Base-by-base conservation (phyloP, 2,888 invertebrate genomes). In the Ethmia dodecea region DNA sequence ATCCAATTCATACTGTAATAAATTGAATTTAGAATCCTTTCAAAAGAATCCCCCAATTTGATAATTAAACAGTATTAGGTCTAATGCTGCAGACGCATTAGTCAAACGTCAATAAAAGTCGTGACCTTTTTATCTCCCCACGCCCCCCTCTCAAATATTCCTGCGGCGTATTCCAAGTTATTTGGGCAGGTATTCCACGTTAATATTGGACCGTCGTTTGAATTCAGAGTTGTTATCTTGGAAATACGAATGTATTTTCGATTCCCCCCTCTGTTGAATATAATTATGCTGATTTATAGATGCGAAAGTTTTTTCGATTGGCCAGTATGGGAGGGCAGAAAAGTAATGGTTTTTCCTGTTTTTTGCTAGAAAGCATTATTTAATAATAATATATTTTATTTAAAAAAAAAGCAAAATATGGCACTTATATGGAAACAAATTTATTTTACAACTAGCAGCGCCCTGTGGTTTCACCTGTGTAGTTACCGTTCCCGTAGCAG, bases 101-200 rank as follows among this genome's bases (percentile, higher is more conserved):
- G 49, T 53, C 51, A 47, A 45, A 47, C 47, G 52, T 53, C 55
- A 55, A 55, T 53, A 52, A 49, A 49, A 54, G 41, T 42, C 52
- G 50, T 49, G 52, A 48, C 51, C 52, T 50, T 52, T 50, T 53
- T 43, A 43, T 43, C 45, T 36, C 38, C 33, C n/a, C 20, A 30
- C 12, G 22, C 16, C 15, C 12, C 4, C 1, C 3, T 22, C n/a
- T 22, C n/a, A 14, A 11, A 25, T 35, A 35, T 35, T 35, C 35
- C 11, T 13, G 22, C 13, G 8, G 14, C 31, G 34, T 31, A 12
- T 11, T 28, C 28, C 12, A 20, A 38, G 33, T 34, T 38, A 38
- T 38, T 29, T 35, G 35, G 35, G 15, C 40, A 41, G 40, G 40
- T 41, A 41, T 41, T 41, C 31, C 32, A 31, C 35, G 30, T 37